These are phyloP conservation scores for Melanogrammus aeglefinus DNA, from an alignment of 2,797 vertebrate species.

Conservation along the genomic window DNA sequence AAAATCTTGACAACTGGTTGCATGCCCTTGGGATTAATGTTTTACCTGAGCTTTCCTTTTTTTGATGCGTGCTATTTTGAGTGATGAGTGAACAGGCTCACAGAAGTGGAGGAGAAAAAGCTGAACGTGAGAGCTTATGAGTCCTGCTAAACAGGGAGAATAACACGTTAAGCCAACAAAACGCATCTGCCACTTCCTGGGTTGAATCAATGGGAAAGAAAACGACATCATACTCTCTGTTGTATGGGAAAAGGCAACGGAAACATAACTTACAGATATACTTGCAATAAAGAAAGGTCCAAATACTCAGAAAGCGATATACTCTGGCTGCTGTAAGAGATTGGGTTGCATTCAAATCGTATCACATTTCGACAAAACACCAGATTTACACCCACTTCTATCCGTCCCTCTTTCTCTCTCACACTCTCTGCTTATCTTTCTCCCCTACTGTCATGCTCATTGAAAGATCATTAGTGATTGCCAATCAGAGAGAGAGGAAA, in stretches of 20 bases:
- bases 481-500: constrained; percentile 32
- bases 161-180: constrained; percentile 15
- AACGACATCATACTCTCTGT: constrained; percentile 29
- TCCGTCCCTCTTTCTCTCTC: no score
- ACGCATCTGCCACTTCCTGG: constrained; percentile 42
- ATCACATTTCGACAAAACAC: constrained; percentile 16
- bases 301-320: not conserved
- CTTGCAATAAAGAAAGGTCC: constrained; percentile 21
- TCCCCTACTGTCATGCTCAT: no score
- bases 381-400: constrained; percentile 33
- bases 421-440: no score
- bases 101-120: no score
- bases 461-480: constrained; percentile 46
- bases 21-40: no score
- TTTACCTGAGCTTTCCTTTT: no score
- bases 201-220: constrained; percentile 42
- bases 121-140: no score
- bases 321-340: not conserved
- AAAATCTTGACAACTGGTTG: no score
- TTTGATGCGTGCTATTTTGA: no score
- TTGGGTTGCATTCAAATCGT: not conserved
- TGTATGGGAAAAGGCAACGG: constrained; percentile 35
- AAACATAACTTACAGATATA: constrained; percentile 23
- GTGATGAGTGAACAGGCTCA: no score
- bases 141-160: no score